Evolutionary conservation across 2,888 invertebrate genomes (phyloP).

Genomic region (Cerastoderma edule): DNA sequence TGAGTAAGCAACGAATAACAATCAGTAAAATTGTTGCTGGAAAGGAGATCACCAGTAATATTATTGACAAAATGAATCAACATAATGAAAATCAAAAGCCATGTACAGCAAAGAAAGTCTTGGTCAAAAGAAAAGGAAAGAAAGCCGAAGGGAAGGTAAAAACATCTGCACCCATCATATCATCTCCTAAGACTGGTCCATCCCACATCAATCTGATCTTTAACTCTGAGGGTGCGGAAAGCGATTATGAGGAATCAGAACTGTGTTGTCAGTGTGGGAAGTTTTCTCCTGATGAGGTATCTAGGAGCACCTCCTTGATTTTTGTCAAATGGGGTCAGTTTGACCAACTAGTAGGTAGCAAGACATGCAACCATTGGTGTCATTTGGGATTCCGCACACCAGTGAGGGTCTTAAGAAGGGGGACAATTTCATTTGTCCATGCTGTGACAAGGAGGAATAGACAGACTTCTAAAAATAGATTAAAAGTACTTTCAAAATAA

Average conservation of each 20-base stretch:
- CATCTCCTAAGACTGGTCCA: too few relatives aligned
- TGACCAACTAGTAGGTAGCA: too few relatives aligned
- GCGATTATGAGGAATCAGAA: background rate
- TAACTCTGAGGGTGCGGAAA: background rate
- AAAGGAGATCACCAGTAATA: background rate
- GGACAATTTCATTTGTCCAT: too few relatives aligned
- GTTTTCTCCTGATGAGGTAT: background rate
- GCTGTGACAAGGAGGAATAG: too few relatives aligned
- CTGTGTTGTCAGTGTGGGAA: background rate
- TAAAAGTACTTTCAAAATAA: too few relatives aligned
- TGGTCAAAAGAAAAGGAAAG: background rate
- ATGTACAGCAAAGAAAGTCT: background rate
- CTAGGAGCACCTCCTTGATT: too few relatives aligned
- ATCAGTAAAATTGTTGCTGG: constrained; percentile 15
- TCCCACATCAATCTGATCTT: background rate
- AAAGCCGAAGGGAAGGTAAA: background rate
- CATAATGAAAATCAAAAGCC: background rate
- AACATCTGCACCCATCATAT: background rate
- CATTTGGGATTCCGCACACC: too few relatives aligned
- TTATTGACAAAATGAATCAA: background rate
- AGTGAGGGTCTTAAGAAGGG: too few relatives aligned
- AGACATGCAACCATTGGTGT: too few relatives aligned
- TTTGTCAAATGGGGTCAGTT: too few relatives aligned
- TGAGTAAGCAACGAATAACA: constrained; percentile 17
- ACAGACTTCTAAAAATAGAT: too few relatives aligned